Evolutionary conservation across 2,797 vertebrate species (phyloP).

Genomic region (Danio aesculapii): DNA sequence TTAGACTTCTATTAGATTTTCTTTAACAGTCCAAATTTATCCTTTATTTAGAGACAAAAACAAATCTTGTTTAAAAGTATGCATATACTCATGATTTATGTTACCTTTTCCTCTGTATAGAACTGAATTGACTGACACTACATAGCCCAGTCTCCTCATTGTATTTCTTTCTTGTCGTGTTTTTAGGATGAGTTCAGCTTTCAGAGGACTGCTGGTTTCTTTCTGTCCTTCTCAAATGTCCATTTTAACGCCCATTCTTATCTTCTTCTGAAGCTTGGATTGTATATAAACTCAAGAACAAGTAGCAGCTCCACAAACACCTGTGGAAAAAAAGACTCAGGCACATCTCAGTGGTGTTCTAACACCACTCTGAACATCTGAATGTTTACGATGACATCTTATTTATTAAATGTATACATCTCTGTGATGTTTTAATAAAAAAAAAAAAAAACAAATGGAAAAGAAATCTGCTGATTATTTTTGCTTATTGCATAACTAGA

Average conservation of each 20-base stretch:
- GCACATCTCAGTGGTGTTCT: neutral
- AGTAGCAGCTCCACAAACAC: constrained; percentile 20
- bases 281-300: constrained; percentile 3
- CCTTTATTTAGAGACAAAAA: too few species aligned
- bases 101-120: too few species aligned
- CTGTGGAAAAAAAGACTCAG: constrained; percentile 14
- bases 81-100: too few species aligned
- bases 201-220: constrained; percentile 60
- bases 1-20: too few species aligned
- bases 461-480: neutral
- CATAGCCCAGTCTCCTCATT: neutral
- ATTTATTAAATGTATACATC: constrained; percentile 30
- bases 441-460: neutral
- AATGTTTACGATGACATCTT: constrained; percentile 13
- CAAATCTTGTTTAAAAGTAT: too few species aligned
- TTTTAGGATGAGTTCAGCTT: constrained; percentile 53
- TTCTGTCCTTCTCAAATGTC: constrained; percentile 1
- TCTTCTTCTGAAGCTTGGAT: constrained; percentile 18
- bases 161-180: constrained; percentile 46
- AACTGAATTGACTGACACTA: neutral
- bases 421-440: constrained; percentile 38
- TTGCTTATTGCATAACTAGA: neutral
- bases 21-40: too few species aligned
- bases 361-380: neutral
- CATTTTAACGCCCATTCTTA: neutral